Conservation (phyloP, 2,797 vertebrate genomes). For the Semotilus atromaculatus region DNA sequence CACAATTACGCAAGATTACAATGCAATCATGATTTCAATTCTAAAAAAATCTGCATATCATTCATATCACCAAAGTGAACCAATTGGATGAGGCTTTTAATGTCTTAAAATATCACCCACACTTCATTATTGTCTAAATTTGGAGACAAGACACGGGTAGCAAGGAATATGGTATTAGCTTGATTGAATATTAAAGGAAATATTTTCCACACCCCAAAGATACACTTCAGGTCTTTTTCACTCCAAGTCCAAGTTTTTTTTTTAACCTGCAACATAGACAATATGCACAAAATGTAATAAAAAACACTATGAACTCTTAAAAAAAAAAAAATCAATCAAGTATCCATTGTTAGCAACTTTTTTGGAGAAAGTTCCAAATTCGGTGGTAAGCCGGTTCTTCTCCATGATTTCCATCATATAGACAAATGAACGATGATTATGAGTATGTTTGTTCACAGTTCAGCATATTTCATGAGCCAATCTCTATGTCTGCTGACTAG, state of each 20-base stretch:
- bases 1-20: conserved; percentile 70
- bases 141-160: neutral
- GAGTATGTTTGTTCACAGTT: neutral
- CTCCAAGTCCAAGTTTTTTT: neutral
- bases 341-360: neutral
- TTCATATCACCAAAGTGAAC: neutral
- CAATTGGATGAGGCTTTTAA: neutral
- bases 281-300: neutral
- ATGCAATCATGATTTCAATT: neutral
- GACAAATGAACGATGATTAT: neutral
- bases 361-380: neutral
- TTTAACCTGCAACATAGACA: neutral
- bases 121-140: neutral
- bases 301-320: no score
- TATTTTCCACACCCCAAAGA: neutral
- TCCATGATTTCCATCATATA: neutral
- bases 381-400: neutral
- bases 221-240: neutral
- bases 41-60: neutral
- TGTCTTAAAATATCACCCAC: neutral
- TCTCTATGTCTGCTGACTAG: conserved; percentile 27
- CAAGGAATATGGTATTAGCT: neutral
- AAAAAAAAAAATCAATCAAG: neutral
- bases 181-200: neutral
- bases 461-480: conserved; percentile 11